These are phyloP conservation scores for Alligator sinensis DNA, from an alignment of 2,113 vertebrate genomes.

Conservation along the genomic window DNA sequence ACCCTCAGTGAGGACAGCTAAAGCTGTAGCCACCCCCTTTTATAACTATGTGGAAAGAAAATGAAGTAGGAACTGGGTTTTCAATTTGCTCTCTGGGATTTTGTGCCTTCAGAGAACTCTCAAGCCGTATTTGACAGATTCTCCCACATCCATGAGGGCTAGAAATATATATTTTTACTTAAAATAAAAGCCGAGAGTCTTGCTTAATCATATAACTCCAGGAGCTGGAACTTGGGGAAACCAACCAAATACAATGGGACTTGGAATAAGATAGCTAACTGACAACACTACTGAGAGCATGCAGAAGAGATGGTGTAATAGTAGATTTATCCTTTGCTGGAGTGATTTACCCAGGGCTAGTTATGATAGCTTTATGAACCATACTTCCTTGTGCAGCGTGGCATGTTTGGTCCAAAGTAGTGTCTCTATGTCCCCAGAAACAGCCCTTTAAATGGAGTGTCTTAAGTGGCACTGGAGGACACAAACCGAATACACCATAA, in stretches of 20 bases:
- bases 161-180: too few relatives aligned
- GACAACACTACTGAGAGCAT: not conserved
- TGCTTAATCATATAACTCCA: too few relatives aligned
- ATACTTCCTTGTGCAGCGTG: not conserved
- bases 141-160: too few relatives aligned
- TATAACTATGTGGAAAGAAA: not conserved
- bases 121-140: too few relatives aligned
- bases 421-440: rapidly evolving
- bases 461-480: rapidly evolving
- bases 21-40: not conserved
- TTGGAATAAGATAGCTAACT: not conserved
- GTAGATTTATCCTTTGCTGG: not conserved
- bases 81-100: not conserved
- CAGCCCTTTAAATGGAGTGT: not conserved
- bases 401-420: not conserved
- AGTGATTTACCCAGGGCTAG: not conserved
- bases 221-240: not conserved
- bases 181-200: too few relatives aligned
- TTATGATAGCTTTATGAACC: not conserved
- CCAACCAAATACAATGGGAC: not conserved
- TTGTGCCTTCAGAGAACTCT: too few relatives aligned
- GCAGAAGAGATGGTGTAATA: not conserved
- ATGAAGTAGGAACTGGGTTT: not conserved
- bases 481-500: not conserved
- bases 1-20: too few relatives aligned